Evolutionary conservation across 2,888 invertebrate species (phyloP).

Genomic region (Clepsis dumicolana): DNA sequence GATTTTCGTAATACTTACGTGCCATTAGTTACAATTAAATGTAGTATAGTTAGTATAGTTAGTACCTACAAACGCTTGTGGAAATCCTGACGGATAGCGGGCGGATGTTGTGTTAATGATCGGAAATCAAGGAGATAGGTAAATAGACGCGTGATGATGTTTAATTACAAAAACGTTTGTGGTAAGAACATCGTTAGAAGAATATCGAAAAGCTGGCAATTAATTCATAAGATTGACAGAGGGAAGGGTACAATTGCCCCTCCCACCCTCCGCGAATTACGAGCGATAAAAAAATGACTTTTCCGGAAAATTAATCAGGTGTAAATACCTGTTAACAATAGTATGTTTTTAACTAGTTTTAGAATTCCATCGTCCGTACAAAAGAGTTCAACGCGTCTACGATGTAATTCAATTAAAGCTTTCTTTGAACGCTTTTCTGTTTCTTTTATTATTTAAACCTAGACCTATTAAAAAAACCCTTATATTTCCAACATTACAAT

Average conservation of each 20-base stretch:
- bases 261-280: no score
- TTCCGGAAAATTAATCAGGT: no score
- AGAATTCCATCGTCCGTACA: not conserved
- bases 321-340: no score
- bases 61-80: not conserved
- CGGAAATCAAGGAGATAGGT: constrained; percentile 24
- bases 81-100: constrained; percentile 23
- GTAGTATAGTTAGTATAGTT: no score
- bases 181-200: no score
- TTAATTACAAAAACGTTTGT: not conserved
- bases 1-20: not conserved
- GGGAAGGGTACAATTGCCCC: no score
- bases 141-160: not conserved
- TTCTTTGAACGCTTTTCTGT: not conserved
- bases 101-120: constrained; percentile 21
- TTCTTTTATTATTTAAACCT: no score
- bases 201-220: no score
- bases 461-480: no score
- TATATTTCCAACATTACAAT: not conserved
- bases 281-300: no score
- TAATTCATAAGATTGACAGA: no score
- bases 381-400: not conserved
- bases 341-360: not conserved
- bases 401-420: no score
- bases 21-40: not conserved